phyloP scores from a whole-genome alignment of 1,140 invertebrate genomes.

The Drosophila sp. region DNA sequence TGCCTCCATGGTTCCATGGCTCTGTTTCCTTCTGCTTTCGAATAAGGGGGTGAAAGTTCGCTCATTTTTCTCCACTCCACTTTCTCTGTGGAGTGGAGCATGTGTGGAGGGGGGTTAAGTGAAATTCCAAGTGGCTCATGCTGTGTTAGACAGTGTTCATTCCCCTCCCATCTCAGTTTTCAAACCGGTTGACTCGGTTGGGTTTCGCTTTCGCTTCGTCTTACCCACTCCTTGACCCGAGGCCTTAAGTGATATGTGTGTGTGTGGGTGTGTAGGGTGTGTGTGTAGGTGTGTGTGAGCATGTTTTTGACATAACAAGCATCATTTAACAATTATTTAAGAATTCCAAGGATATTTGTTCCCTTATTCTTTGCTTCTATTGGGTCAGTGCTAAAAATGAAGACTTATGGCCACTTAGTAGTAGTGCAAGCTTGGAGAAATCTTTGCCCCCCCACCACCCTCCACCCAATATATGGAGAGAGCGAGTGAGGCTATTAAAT shows the following conservation, averaged over 20 bases:
- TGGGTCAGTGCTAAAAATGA: conserved; percentile 39
- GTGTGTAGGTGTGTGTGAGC: conserved; percentile 30
- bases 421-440: conserved; percentile 1
- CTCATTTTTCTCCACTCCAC: conserved; percentile 58
- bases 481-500: conserved; percentile 39
- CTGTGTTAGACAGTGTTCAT: conserved; percentile 76
- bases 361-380: conserved; percentile 39
- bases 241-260: conserved; percentile 70
- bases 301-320: conserved; percentile 80
- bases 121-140: conserved; percentile 73
- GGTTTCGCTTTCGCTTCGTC: conserved; percentile 23
- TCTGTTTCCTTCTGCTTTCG: conserved; percentile 19
- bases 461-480: not conserved
- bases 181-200: conserved; percentile 41
- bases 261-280: conserved; percentile 7
- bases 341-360: conserved; percentile 49
- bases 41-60: conserved; percentile 70
- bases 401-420: conserved; percentile 19
- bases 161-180: conserved; percentile 44
- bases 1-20: conserved; percentile 36
- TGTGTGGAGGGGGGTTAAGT: conserved; percentile 56
- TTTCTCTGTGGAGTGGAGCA: conserved; percentile 16
- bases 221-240: conserved; percentile 12
- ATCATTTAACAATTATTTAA: conserved; percentile 82
- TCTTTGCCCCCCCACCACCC: not conserved